These are phyloP conservation scores for Chitala chitala DNA, from an alignment of 2,113 vertebrate genomes.

Conservation along the genomic window DNA sequence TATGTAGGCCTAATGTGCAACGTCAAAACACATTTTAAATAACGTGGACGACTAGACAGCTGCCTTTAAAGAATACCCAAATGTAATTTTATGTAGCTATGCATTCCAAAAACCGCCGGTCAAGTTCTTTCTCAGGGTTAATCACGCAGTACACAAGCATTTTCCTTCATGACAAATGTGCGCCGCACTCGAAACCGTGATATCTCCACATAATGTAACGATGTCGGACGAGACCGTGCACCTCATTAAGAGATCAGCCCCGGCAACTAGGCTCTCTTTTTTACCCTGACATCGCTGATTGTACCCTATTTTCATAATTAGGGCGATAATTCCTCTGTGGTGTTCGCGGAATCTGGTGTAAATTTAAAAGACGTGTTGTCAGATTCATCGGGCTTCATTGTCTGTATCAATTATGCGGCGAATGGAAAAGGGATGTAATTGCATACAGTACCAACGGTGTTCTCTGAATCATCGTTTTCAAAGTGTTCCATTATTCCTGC, in stretches of 20 bases:
- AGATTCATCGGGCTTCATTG: slow-evolving; percentile 30
- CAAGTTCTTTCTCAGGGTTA: background rate
- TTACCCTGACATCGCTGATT: background rate
- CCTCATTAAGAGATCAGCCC: too few species aligned
- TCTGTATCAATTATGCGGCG: slow-evolving; percentile 19
- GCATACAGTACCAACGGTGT: slow-evolving; percentile 15
- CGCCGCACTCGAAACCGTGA: too few species aligned
- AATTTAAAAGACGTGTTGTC: slow-evolving; percentile 18
- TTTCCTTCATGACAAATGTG: too few species aligned
- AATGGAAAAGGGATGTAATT: slow-evolving; percentile 21
- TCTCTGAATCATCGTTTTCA: slow-evolving; percentile 13
- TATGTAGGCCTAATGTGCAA: too few species aligned
- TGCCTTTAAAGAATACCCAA: too few species aligned
- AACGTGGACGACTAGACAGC: too few species aligned
- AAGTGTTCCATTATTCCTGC: slow-evolving; percentile 22
- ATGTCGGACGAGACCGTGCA: too few species aligned
- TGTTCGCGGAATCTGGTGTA: slow-evolving; percentile 24
- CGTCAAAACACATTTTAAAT: too few species aligned
- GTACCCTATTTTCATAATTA: slow-evolving; percentile 7
- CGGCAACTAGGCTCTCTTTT: background rate
- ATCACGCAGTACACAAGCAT: background rate
- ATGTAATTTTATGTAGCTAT: background rate
- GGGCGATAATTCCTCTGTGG: slow-evolving; percentile 5
- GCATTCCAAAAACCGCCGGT: background rate
- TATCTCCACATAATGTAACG: too few species aligned